Conservation (phyloP, 2,797 vertebrate species). For the Phaenicophaeus curvirostris region DNA sequence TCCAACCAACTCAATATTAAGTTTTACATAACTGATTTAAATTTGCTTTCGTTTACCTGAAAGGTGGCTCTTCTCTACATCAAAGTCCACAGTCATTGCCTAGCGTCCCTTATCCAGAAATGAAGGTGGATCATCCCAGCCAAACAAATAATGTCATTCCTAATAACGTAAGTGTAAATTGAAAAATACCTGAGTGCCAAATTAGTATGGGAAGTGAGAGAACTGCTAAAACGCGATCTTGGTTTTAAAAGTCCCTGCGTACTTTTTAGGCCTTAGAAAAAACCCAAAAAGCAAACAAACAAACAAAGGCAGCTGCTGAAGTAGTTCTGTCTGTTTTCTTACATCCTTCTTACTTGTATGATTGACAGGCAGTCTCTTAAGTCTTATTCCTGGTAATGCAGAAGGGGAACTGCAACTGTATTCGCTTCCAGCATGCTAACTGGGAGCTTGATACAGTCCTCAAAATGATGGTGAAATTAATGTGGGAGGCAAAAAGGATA, state of each 20-base stretch:
- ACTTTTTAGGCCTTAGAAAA: background rate
- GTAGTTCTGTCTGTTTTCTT: background rate
- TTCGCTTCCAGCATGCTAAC: background rate
- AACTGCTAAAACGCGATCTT: background rate
- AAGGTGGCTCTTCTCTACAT: constrained; percentile 49
- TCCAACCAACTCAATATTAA: background rate
- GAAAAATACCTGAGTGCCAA: background rate
- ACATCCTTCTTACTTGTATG: background rate
- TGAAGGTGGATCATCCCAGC: constrained; percentile 75
- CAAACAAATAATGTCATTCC: constrained; percentile 72
- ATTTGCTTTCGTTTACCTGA: constrained; percentile 49
- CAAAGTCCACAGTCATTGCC: constrained; percentile 58
- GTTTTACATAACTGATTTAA: constrained; percentile 17
- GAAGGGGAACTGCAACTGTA: background rate
- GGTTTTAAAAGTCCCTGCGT: background rate
- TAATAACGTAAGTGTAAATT: constrained; percentile 75
- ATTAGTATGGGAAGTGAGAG: background rate
- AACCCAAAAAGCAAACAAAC: background rate
- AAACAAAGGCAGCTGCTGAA: background rate
- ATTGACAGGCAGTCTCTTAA: background rate
- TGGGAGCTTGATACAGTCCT: background rate
- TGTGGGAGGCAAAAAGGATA: background rate
- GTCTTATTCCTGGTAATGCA: background rate
- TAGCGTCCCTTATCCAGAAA: constrained; percentile 70
- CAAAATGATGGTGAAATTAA: background rate